phyloP scores from a whole-genome alignment of 2,113 vertebrate species.

The Notechis scutatus region DNA sequence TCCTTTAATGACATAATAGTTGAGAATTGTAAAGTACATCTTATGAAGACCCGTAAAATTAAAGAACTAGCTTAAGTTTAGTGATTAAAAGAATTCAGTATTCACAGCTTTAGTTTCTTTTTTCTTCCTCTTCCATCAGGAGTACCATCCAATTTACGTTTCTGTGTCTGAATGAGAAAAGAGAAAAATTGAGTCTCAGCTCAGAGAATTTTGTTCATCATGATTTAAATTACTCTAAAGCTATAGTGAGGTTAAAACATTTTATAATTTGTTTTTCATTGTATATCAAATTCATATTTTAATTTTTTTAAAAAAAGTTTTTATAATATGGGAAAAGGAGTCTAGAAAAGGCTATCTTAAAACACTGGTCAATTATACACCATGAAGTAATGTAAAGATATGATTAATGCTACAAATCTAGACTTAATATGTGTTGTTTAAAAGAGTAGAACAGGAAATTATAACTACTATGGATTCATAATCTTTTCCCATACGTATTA shows the following conservation, averaged over 20 bases:
- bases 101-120: constrained; percentile 97
- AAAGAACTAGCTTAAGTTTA: constrained; percentile 79
- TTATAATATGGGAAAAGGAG: background rate
- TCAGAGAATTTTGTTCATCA: background rate
- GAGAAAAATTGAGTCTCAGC: background rate
- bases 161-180: constrained; percentile 79
- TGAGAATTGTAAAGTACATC: constrained; percentile 85
- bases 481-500: background rate
- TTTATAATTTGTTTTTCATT: background rate
- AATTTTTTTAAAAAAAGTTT: background rate
- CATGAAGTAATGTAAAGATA: background rate
- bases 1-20: constrained; percentile 79
- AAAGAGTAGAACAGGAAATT: background rate
- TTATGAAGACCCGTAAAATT: constrained; percentile 87
- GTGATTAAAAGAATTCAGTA: constrained; percentile 64
- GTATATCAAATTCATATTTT: background rate
- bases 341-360: background rate
- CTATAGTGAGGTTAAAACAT: background rate
- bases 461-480: background rate
- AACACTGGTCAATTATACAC: too few species aligned
- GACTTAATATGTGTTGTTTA: background rate
- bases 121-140: constrained; percentile 90
- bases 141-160: constrained; percentile 90
- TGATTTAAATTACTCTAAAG: background rate
- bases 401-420: background rate